These are phyloP conservation scores for Bombycilla garrulus DNA, from an alignment of 2,113 vertebrate genomes.

Conservation along the genomic window DNA sequence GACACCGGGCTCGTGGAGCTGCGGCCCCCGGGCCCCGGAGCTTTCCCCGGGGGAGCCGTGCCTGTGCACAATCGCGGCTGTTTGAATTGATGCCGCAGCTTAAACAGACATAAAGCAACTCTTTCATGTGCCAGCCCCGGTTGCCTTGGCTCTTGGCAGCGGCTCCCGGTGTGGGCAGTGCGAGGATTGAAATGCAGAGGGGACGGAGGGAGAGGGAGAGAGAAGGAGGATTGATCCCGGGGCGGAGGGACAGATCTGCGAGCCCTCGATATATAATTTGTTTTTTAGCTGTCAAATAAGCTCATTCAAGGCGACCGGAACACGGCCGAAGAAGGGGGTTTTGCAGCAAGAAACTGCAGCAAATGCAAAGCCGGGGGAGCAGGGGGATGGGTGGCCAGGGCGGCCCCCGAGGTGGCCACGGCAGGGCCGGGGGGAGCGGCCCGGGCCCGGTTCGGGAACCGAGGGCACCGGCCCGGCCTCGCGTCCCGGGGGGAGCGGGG, in stretches of 20 bases:
- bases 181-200: slow-evolving; percentile 57
- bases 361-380: background rate
- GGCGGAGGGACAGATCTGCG: slow-evolving; percentile 16
- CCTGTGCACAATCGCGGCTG: background rate
- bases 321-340: background rate
- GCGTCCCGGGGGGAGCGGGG: background rate
- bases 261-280: slow-evolving; percentile 15
- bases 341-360: slow-evolving; percentile 35
- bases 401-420: background rate
- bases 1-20: background rate
- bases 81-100: slow-evolving; percentile 40
- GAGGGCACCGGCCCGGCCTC: background rate
- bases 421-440: background rate
- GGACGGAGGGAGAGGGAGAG: background rate
- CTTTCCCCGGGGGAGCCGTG: background rate
- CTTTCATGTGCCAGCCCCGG: slow-evolving; percentile 63
- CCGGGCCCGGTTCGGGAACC: background rate
- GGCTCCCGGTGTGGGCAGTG: slow-evolving; percentile 23
- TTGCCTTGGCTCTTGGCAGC: slow-evolving; percentile 62
- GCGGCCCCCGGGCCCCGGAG: background rate
- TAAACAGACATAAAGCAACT: slow-evolving; percentile 59
- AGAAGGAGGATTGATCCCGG: background rate
- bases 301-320: slow-evolving; percentile 41
- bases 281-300: slow-evolving; percentile 35
- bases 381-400: background rate